Percentiles rank a stretch among this genome's conserved stretches.
phyloP scores from a whole-genome alignment of 2,113 vertebrate species.

The Girardinichthys multiradiatus region DNA sequence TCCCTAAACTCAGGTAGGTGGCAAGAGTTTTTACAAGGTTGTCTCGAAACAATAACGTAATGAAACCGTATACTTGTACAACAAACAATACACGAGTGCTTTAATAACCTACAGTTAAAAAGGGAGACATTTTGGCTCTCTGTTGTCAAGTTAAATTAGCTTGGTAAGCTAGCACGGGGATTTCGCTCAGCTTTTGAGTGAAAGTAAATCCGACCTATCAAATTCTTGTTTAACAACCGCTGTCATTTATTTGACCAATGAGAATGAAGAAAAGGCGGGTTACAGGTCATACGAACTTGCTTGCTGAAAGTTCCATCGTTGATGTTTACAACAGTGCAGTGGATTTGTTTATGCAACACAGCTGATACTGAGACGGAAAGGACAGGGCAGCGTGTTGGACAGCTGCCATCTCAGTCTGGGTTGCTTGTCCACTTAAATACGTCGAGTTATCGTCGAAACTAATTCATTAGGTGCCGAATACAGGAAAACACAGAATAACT shows the following conservation, averaged over 20 bases:
- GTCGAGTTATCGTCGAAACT: not conserved
- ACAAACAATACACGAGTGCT: fast-evolving
- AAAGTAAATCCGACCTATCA: conserved; percentile 45
- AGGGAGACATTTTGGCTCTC: fast-evolving
- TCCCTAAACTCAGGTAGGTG: conserved; percentile 76
- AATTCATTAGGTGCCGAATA: not conserved
- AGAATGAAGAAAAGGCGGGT: conserved; percentile 45
- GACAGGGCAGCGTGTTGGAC: not conserved
- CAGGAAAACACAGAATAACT: not conserved
- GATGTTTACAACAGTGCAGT: conserved; percentile 53
- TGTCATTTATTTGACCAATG: conserved; percentile 23
- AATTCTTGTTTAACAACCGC: fast-evolving
- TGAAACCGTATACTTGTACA: not conserved
- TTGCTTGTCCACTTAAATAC: not conserved
- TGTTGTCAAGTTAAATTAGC: conserved; percentile 45
- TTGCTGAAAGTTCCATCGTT: conserved; percentile 51
- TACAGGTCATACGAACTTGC: conserved; percentile 60
- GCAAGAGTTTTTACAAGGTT: conserved; percentile 8
- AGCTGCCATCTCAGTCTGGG: not conserved
- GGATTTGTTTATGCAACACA: conserved; percentile 61
- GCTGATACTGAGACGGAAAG: conserved; percentile 12
- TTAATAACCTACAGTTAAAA: not conserved
- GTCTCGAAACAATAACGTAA: not conserved
- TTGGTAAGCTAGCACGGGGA: conserved; percentile 38
- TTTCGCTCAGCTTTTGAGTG: conserved; percentile 21